A percentile compares a stretch with the other conserved stretches of the same genome.
Conservation (phyloP, 2,113 vertebrate species). For the Bujurquina vittata region DNA sequence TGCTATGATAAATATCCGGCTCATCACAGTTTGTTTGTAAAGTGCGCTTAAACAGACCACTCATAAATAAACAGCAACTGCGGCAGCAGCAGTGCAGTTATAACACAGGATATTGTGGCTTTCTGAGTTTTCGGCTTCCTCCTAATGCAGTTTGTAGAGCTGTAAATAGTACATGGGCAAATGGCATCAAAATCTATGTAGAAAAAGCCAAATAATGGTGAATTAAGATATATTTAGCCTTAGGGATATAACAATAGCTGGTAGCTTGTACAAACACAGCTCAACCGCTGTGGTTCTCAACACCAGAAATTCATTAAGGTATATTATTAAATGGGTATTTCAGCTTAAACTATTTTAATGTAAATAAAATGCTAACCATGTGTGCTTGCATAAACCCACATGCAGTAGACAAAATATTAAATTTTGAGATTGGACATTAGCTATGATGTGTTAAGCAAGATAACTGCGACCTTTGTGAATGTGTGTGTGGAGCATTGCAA, state of each 20-base stretch:
- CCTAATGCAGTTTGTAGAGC: neutral
- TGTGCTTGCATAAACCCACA: neutral
- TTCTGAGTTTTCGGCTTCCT: slow-evolving; percentile 15
- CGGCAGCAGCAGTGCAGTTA: neutral
- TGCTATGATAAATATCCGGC: neutral
- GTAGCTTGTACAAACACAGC: neutral
- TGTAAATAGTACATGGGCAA: neutral
- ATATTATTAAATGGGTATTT: neutral
- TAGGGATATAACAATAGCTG: neutral
- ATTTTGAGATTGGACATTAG: neutral
- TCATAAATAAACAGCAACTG: neutral
- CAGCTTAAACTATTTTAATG: neutral
- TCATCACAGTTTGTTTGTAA: neutral
- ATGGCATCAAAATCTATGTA: neutral
- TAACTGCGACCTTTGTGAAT: neutral
- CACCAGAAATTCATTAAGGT: neutral
- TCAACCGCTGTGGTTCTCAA: neutral
- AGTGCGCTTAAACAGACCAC: slow-evolving; percentile 7
- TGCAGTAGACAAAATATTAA: neutral
- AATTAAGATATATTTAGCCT: neutral
- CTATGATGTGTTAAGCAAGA: neutral
- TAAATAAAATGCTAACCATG: neutral
- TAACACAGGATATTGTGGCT: slow-evolving; percentile 38
- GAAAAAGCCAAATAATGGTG: too few species aligned
- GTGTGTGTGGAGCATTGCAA: neutral